Percentiles rank a stretch among this genome's conserved stretches.
These are phyloP conservation scores for Rhombomys opimus DNA, from an alignment of 2,113 vertebrate genomes.

Conservation along the genomic window DNA sequence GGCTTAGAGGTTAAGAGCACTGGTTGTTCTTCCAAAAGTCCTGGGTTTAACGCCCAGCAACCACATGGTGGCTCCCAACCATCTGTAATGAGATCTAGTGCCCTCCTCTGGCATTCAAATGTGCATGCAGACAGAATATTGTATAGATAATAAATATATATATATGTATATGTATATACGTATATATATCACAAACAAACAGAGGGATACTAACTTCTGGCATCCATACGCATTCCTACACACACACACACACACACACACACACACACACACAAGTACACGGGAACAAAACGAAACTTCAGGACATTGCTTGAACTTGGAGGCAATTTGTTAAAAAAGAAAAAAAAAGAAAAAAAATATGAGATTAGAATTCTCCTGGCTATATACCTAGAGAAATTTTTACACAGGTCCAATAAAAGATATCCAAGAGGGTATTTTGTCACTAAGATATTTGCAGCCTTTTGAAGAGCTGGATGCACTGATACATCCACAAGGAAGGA, in stretches of 20 bases:
- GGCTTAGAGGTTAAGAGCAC: not conserved
- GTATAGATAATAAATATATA: not conserved
- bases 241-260: no score
- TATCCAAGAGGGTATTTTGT: not conserved
- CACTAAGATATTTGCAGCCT: not conserved
- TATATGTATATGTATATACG: no score
- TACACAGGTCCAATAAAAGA: not conserved
- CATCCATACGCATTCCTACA: not conserved
- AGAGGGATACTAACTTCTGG: not conserved
- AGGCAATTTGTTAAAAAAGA: not conserved
- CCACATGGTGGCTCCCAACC: no score
- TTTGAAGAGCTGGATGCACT: not conserved
- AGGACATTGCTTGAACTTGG: not conserved
- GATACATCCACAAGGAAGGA: not conserved
- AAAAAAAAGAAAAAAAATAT: slow-evolving; percentile 15
- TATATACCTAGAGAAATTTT: slow-evolving; percentile 20
- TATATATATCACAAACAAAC: not conserved
- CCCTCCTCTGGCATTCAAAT: no score
- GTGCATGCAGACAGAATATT: no score
- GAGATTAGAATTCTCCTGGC: not conserved
- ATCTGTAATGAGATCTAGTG: no score
- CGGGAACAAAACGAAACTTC: not conserved
- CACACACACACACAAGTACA: no score
- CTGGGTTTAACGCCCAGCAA: no score
- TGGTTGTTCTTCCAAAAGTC: not conserved